phyloP scores from a whole-genome alignment of 2,113 vertebrate genomes.

The Hyla sarda region DNA sequence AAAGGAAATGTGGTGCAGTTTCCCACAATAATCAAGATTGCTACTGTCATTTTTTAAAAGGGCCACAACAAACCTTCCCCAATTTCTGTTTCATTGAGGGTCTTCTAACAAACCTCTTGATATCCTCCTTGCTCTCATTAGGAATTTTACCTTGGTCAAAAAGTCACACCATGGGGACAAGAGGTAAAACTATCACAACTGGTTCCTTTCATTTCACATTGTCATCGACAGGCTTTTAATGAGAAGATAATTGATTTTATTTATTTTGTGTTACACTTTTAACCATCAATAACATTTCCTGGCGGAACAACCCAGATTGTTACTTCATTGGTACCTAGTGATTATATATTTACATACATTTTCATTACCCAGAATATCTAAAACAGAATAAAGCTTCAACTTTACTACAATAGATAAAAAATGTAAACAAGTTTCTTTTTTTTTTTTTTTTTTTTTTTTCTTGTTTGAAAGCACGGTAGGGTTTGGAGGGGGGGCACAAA shows the following conservation, averaged over 20 bases:
- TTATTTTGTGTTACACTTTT: slow-evolving; percentile 69
- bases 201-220: neutral
- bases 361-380: slow-evolving; percentile 78
- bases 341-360: slow-evolving; percentile 78
- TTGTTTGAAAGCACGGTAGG: slow-evolving; percentile 74
- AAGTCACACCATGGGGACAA: neutral
- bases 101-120: no score
- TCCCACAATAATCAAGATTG: no score
- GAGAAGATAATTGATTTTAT: slow-evolving; percentile 66
- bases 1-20: no score
- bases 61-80: no score
- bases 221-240: slow-evolving; percentile 68
- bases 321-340: slow-evolving; percentile 80
- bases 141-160: neutral
- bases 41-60: no score
- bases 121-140: neutral
- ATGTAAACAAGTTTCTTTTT: slow-evolving; percentile 80
- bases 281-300: slow-evolving; percentile 81
- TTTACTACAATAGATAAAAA: slow-evolving; percentile 65
- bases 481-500: slow-evolving; percentile 61
- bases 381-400: slow-evolving; percentile 58
- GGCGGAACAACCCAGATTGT: slow-evolving; percentile 71
- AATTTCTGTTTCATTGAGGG: no score
- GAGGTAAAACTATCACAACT: neutral
- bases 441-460: slow-evolving; percentile 72